Conservation (phyloP, 2,888 invertebrate species). For the Notodonta dromedarius region DNA sequence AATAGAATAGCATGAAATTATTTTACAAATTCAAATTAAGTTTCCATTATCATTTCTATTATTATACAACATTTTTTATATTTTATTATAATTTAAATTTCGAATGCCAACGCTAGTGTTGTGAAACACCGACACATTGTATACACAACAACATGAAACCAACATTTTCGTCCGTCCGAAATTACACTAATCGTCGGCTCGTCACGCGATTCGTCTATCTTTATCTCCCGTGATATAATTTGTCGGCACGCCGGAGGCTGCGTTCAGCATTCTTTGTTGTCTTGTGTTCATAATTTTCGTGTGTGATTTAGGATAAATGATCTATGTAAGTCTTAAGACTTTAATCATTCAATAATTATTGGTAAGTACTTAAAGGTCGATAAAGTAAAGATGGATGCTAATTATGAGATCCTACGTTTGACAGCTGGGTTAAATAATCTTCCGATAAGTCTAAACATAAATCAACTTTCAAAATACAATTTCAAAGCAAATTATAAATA, state of each 20-base stretch:
- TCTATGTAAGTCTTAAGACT: not conserved
- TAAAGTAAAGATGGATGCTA: too few species aligned
- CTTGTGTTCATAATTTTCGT: conserved; percentile 26
- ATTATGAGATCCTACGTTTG: too few species aligned
- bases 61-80: not conserved
- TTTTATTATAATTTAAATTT: not conserved
- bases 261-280: conserved; percentile 60
- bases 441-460: too few species aligned
- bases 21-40: too few species aligned
- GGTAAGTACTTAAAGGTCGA: too few species aligned
- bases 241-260: conserved; percentile 64
- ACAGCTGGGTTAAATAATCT: too few species aligned
- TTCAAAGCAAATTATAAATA: too few species aligned
- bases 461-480: too few species aligned
- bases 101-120: not conserved
- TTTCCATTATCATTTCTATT: too few species aligned
- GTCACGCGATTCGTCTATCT: conserved; percentile 82
- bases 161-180: conserved; percentile 59
- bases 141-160: conserved; percentile 17
- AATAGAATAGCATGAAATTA: too few species aligned
- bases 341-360: not conserved
- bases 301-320: conserved; percentile 19
- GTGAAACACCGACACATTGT: not conserved
- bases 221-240: conserved; percentile 69
- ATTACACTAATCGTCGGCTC: conserved; percentile 69